Conservation (phyloP, 2,888 invertebrate genomes). For the Panzeria rudis region DNA sequence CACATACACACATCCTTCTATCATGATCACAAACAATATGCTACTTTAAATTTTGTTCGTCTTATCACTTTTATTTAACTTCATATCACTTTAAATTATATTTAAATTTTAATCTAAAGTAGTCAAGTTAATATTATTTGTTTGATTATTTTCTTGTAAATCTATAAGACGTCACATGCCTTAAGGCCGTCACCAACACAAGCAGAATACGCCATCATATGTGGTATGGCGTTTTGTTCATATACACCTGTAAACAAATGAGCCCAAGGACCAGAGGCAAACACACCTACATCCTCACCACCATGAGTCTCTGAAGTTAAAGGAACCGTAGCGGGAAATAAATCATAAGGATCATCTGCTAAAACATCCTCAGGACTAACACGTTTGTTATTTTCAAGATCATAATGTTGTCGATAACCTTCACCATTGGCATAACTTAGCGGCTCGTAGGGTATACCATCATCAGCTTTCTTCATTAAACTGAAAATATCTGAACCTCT, state of each 20-base stretch:
- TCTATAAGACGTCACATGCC: slow-evolving; percentile 76
- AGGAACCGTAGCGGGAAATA: slow-evolving; percentile 86
- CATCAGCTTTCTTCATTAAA: slow-evolving; percentile 79
- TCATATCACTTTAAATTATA: neutral
- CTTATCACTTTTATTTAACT: neutral
- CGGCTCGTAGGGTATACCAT: slow-evolving; percentile 86
- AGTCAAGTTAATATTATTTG: neutral
- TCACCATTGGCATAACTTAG: slow-evolving; percentile 91
- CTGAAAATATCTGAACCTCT: slow-evolving; percentile 80
- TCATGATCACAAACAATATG: neutral
- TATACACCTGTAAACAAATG: slow-evolving; percentile 91
- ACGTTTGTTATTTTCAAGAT: slow-evolving; percentile 76
- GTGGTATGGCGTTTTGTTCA: slow-evolving; percentile 91
- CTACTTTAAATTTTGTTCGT: neutral
- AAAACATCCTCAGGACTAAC: slow-evolving; percentile 75
- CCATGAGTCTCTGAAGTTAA: slow-evolving; percentile 87
- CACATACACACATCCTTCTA: neutral
- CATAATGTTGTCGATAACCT: slow-evolving; percentile 84
- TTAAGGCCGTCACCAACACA: slow-evolving; percentile 88
- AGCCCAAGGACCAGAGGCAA: slow-evolving; percentile 90
- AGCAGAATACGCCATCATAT: slow-evolving; percentile 89
- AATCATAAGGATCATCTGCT: slow-evolving; percentile 68
- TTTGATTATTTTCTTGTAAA: neutral
- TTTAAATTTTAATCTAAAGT: neutral
- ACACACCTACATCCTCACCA: slow-evolving; percentile 92